Conservation (phyloP, 2,113 vertebrate species). For the Piaya cayana region DNA sequence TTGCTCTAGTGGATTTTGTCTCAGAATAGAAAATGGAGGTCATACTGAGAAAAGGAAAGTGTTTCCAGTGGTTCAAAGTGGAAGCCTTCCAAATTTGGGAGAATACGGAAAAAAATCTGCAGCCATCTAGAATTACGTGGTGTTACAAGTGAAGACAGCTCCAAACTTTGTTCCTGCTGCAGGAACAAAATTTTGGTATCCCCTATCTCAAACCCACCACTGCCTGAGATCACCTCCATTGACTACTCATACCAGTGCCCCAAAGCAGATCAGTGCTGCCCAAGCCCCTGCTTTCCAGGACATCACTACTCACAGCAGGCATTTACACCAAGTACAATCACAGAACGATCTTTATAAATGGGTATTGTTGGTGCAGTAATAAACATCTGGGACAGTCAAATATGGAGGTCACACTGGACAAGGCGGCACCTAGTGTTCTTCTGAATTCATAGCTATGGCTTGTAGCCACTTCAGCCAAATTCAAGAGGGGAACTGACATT, state of each 20-base stretch:
- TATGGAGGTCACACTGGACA: not conserved
- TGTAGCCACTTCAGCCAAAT: not conserved
- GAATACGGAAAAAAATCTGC: constrained; percentile 50
- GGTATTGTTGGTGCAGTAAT: not conserved
- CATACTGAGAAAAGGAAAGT: constrained; percentile 29
- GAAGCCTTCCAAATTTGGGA: constrained; percentile 44
- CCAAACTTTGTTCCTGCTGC: constrained; percentile 7
- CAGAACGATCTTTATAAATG: not conserved
- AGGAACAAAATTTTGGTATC: not conserved
- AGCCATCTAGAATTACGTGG: constrained; percentile 56
- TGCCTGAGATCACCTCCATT: not conserved
- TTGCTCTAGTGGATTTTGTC: constrained; percentile 28
- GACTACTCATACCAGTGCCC: accelerated
- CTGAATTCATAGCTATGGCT: not conserved
- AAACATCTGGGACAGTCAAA: not conserved
- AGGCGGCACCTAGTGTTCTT: accelerated
- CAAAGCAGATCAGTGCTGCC: not conserved
- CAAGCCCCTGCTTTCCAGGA: not conserved
- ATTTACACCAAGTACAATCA: not conserved
- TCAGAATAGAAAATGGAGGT: constrained; percentile 50
- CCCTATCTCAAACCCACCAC: not conserved
- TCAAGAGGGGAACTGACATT: not conserved
- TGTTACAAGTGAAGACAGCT: constrained; percentile 59
- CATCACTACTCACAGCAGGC: not conserved
- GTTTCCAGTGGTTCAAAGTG: constrained; percentile 46